These are phyloP conservation scores for Molossus molossus DNA, from an alignment of 2,797 vertebrate genomes.

Conservation along the genomic window DNA sequence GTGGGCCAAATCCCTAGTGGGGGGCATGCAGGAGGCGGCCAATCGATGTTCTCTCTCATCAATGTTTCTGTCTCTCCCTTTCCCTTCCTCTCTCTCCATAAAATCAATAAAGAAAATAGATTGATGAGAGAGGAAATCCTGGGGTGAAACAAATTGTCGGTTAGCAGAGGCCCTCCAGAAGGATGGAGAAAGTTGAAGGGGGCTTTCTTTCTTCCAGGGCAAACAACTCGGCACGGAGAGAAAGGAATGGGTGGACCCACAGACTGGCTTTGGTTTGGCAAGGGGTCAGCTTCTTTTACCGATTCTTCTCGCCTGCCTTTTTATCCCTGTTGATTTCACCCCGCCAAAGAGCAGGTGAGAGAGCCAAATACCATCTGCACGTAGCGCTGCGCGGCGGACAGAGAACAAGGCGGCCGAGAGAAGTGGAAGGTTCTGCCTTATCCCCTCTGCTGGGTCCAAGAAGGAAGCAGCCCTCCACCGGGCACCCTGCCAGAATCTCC, in stretches of 20 bases:
- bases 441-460: background rate
- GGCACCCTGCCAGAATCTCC: rapidly evolving
- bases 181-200: background rate
- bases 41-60: too few species aligned
- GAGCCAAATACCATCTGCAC: background rate
- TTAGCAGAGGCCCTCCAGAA: background rate
- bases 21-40: too few species aligned
- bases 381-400: rapidly evolving
- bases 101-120: background rate
- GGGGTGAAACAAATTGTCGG: background rate
- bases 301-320: background rate
- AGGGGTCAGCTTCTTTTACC: background rate
- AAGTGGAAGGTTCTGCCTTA: background rate
- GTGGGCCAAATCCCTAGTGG: too few species aligned
- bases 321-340: background rate
- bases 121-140: background rate
- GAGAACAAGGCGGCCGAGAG: background rate
- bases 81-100: too few species aligned
- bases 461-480: background rate
- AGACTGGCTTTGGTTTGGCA: background rate
- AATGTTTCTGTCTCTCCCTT: too few species aligned
- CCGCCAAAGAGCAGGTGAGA: background rate
- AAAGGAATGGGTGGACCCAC: background rate
- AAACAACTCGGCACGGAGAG: background rate
- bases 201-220: background rate